phyloP scores from a whole-genome alignment of 1,140 invertebrate genomes.

The Lasioglossum baleicum region DNA sequence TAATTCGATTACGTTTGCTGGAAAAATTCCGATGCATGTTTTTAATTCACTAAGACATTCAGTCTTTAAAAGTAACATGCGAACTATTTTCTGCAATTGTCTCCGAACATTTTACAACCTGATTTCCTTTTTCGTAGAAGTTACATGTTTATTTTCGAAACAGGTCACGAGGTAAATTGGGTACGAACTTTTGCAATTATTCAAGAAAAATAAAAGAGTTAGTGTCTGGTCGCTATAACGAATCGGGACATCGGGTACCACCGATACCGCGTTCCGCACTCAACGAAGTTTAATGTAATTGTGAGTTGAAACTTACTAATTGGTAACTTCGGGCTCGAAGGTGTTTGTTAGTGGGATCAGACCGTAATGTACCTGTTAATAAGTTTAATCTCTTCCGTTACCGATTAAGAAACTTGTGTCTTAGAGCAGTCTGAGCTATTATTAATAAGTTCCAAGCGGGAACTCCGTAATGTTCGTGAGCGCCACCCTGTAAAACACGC shows the following conservation, averaged over 20 bases:
- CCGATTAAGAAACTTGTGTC: background rate
- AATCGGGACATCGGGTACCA: background rate
- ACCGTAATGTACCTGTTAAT: background rate
- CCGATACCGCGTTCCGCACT: background rate
- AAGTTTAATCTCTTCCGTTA: slow-evolving; percentile 2
- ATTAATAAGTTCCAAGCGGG: background rate
- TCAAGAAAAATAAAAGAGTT: no score
- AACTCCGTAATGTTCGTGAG: background rate
- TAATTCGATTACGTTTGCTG: no score
- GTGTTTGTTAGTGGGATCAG: background rate
- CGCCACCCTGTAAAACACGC: background rate
- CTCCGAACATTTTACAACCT: no score
- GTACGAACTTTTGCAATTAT: no score
- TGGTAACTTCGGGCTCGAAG: background rate
- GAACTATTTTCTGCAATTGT: no score
- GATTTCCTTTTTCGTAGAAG: no score
- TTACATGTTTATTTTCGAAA: no score
- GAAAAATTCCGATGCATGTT: no score
- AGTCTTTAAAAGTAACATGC: no score
- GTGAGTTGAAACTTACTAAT: background rate
- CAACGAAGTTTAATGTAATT: background rate
- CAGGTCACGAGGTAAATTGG: no score
- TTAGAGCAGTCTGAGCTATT: background rate
- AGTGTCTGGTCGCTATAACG: no score
- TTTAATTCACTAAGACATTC: no score